phyloP scores from a whole-genome alignment of 2,797 vertebrate genomes.

The Rhinophrynus dorsalis region DNA sequence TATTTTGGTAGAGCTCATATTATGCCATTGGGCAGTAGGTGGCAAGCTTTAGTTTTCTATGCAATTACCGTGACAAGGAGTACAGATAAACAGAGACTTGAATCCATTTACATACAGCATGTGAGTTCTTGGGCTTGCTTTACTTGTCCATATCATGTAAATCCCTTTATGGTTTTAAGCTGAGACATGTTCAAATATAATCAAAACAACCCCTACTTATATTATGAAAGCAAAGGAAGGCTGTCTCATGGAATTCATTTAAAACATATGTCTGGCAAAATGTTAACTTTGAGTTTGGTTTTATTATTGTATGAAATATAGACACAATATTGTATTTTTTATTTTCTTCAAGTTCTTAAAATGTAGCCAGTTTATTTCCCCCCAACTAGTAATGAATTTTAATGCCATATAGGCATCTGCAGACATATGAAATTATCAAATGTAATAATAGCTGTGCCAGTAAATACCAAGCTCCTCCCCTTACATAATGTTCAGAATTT shows the following conservation, averaged over 20 bases:
- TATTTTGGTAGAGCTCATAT: too few relatives aligned
- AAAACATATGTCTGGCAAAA: not conserved
- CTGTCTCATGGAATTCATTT: not conserved
- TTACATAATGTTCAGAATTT: too few relatives aligned
- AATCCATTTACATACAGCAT: conserved; percentile 57
- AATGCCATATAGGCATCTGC: not conserved
- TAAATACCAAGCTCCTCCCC: too few relatives aligned
- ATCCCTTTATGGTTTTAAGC: conserved; percentile 24
- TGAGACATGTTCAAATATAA: not conserved
- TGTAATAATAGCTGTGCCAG: too few relatives aligned
- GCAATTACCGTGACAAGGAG: conserved; percentile 53
- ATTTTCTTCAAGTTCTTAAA: not conserved
- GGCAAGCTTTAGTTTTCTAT: conserved; percentile 74
- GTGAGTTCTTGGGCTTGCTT: conserved; percentile 56
- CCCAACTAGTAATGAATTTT: not conserved
- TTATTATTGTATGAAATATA: not conserved
- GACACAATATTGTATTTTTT: conserved; percentile 48
- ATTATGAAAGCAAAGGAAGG: not conserved
- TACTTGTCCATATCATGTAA: conserved; percentile 51
- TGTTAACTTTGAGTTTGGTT: not conserved
- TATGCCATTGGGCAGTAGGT: conserved; percentile 71
- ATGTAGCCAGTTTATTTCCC: not conserved
- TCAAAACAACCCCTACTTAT: not conserved
- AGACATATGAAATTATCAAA: not conserved
- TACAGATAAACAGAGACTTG: conserved; percentile 58